These are phyloP conservation scores for Melospiza georgiana DNA, from an alignment of 2,113 vertebrate genomes.

Conservation along the genomic window DNA sequence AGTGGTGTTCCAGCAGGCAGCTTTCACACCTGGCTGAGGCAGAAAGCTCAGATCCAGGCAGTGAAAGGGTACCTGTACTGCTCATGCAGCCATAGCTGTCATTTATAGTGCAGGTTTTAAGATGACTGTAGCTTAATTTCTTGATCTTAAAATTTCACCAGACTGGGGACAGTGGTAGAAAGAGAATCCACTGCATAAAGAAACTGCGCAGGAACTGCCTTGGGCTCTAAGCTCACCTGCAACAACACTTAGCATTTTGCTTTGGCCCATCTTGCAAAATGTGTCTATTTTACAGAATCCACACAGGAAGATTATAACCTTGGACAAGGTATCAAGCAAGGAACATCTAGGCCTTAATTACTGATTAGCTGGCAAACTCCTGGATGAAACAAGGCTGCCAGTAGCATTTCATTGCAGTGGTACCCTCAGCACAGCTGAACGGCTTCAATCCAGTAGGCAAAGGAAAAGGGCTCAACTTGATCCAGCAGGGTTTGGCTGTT, in stretches of 20 bases:
- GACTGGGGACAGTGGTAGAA: neutral
- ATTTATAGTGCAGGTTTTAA: neutral
- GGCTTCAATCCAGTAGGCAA: neutral
- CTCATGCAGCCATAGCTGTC: neutral
- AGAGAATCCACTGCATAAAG: neutral
- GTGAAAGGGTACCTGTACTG: neutral
- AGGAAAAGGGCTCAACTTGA: neutral
- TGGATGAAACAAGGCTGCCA: neutral
- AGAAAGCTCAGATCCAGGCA: neutral
- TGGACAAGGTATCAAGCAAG: neutral
- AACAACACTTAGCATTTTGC: neutral
- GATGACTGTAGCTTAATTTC: neutral
- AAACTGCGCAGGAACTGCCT: neutral
- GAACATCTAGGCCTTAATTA: neutral
- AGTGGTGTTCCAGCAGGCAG: fast-evolving
- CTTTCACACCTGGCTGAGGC: neutral
- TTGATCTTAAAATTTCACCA: neutral
- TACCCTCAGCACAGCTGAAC: neutral
- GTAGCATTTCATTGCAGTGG: neutral
- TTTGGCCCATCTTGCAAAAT: neutral
- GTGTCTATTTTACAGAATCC: neutral
- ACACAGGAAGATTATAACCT: neutral
- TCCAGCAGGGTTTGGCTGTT: neutral
- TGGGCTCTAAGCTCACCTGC: neutral
- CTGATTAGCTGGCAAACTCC: neutral